These are phyloP conservation scores for Alauda arvensis DNA, from an alignment of 2,797 vertebrate genomes.

Conservation along the genomic window DNA sequence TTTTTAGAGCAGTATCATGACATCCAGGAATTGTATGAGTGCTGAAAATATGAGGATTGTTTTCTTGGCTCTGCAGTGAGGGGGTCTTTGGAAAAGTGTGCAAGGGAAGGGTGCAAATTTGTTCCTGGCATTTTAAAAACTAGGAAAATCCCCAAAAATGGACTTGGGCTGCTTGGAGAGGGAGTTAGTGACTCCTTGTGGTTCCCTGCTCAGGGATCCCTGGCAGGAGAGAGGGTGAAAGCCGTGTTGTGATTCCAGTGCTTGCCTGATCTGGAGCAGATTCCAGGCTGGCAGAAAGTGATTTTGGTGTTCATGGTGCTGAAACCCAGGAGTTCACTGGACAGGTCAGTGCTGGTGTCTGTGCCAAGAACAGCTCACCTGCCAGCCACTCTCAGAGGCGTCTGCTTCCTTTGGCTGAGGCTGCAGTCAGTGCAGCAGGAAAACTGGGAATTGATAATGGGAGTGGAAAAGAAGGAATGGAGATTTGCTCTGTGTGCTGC, in stretches of 20 bases:
- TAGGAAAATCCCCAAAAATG: background rate
- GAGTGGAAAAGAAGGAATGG: background rate
- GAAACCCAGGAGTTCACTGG: background rate
- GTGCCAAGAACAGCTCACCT: background rate
- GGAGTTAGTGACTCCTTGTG: background rate
- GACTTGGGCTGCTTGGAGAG: background rate
- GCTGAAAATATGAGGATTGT: background rate
- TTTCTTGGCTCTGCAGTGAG: background rate
- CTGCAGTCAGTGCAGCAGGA: background rate
- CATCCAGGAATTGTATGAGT: background rate
- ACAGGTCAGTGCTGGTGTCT: background rate
- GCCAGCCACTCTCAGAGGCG: rapidly evolving
- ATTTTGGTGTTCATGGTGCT: background rate
- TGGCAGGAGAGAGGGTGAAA: background rate
- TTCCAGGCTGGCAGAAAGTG: background rate
- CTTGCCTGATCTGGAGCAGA: rapidly evolving
- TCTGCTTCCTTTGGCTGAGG: background rate
- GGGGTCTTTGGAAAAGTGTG: background rate
- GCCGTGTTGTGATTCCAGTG: background rate
- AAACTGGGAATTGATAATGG: background rate
- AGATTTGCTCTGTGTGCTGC: background rate
- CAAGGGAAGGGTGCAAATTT: background rate
- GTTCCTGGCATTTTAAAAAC: background rate
- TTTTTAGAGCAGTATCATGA: background rate
- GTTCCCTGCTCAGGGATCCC: rapidly evolving